phyloP scores from a whole-genome alignment of 2,797 vertebrate genomes.

The Melanotaenia boesemani region DNA sequence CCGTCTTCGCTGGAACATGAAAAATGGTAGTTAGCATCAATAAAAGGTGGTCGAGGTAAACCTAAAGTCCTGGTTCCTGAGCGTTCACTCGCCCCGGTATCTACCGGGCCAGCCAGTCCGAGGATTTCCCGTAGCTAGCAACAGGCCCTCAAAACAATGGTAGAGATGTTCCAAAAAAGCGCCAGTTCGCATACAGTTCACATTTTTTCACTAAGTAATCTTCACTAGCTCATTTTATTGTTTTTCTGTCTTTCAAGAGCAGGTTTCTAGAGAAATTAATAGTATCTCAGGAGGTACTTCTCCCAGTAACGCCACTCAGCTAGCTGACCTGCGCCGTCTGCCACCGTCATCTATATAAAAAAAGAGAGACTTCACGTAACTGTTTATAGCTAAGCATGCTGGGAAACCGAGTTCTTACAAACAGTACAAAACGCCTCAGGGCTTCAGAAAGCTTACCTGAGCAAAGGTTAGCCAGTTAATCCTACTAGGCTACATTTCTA shows the following conservation, averaged over 20 bases:
- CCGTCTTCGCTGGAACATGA: constrained; percentile 5
- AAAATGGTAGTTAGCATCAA: background rate
- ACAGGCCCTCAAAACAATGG: constrained; percentile 81
- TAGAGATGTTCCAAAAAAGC: constrained; percentile 6
- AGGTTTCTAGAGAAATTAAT: constrained; percentile 9
- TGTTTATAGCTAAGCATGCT: constrained; percentile 30
- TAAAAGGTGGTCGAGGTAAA: background rate
- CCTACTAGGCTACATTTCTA: background rate
- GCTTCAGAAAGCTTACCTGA: background rate
- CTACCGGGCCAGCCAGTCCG: constrained; percentile 67
- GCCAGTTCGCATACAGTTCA: background rate
- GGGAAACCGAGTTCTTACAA: constrained; percentile 77
- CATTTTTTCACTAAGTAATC: background rate
- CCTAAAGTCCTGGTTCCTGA: constrained; percentile 34
- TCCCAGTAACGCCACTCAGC: constrained; percentile 44
- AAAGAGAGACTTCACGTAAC: constrained; percentile 59
- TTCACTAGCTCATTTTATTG: background rate
- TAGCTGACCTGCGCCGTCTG: constrained; percentile 64
- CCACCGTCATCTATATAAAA: constrained; percentile 77
- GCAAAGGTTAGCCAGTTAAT: background rate
- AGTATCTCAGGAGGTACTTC: constrained; percentile 47
- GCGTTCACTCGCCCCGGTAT: constrained; percentile 59
- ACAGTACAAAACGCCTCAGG: background rate
- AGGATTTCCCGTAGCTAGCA: constrained; percentile 76
- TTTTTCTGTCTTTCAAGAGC: constrained; percentile 24